Conservation (phyloP, 2,888 invertebrate species). For the Torymus texanus region DNA sequence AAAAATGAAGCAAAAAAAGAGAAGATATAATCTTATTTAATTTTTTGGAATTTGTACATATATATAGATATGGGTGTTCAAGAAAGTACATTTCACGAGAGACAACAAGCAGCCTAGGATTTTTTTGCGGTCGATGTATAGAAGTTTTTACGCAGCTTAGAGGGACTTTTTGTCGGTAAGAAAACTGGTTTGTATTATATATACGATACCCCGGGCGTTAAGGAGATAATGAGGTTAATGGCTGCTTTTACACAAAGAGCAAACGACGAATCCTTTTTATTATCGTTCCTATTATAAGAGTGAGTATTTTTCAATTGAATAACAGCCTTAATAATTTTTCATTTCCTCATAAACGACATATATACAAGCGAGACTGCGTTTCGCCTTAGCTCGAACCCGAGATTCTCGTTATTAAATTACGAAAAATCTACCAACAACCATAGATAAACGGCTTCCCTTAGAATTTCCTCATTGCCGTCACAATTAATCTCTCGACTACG, state of each 20-base stretch:
- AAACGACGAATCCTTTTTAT: slow-evolving; percentile 44
- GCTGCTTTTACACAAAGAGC: slow-evolving; percentile 46
- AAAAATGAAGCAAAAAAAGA: background rate
- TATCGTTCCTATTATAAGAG: slow-evolving; percentile 35
- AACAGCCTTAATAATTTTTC: slow-evolving; percentile 31
- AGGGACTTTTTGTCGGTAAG: slow-evolving; percentile 27
- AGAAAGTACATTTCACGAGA: slow-evolving; percentile 8
- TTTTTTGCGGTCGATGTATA: slow-evolving; percentile 24
- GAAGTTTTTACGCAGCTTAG: background rate
- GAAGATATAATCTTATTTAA: background rate
- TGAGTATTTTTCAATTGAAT: slow-evolving; percentile 42
- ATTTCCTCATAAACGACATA: slow-evolving; percentile 20
- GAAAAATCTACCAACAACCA: background rate
- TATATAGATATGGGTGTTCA: background rate
- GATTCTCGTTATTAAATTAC: too few species aligned
- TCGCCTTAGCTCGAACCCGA: too few species aligned
- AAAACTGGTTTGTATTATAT: slow-evolving; percentile 48
- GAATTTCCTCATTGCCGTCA: too few species aligned
- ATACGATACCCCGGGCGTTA: slow-evolving; percentile 43
- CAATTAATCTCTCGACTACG: too few species aligned
- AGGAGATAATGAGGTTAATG: slow-evolving; percentile 53
- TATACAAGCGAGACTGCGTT: too few species aligned
- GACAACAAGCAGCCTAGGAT: slow-evolving; percentile 6
- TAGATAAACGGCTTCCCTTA: background rate
- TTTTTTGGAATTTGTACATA: background rate